Base-by-base conservation (phyloP, 2,888 invertebrate genomes). In the Agrilus biguttatus region DNA sequence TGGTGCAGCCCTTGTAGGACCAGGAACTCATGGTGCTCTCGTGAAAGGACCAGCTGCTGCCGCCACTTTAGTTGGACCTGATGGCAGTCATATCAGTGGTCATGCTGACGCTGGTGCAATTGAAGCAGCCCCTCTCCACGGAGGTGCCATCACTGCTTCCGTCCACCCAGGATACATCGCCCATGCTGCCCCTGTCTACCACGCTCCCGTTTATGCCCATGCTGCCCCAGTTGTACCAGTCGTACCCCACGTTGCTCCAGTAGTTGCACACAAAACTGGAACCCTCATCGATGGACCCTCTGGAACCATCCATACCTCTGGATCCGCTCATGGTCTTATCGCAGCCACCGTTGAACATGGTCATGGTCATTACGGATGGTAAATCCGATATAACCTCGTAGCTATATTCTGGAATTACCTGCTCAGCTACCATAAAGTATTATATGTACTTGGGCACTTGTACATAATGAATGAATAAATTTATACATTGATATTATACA, bases 31-130 rank as follows among this genome's bases (percentile, higher is more conserved):
- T 19, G 52, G 47, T 21, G 51, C 46, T 10, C 42, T 49, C 33
- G 28, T 52, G 19, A 51, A 51, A 44, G 52, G 52, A 36, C 52
- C 52, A 37, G 46, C 51, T 6, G 44, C 47, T 28, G 37, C 42
- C 34, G 48, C 53, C 14, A 44, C 46, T 12, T 13, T 53, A 6
- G 47, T 48, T 10, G 54, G 53, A 35, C 54, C 53, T 17, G 54
- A 68, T 72, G 8, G 56, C 58, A 6, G 62, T 68, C 2, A 69
- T 67, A 2, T 62, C 67, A 2, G 61, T 67, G 1, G 66, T 66
- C 8, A 63, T 66, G 5, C 67, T 67, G 51, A 52, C 42, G 46
- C 51, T 17, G 52, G 52, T 8, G 52, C 45, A 8, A 44, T 53
- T n/a, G 52, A 44, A 7, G 51, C 51, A 32, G 48, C 54, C 23